Base-by-base conservation (phyloP, 2,888 invertebrate genomes). In the Sinohyriopsis cumingii region DNA sequence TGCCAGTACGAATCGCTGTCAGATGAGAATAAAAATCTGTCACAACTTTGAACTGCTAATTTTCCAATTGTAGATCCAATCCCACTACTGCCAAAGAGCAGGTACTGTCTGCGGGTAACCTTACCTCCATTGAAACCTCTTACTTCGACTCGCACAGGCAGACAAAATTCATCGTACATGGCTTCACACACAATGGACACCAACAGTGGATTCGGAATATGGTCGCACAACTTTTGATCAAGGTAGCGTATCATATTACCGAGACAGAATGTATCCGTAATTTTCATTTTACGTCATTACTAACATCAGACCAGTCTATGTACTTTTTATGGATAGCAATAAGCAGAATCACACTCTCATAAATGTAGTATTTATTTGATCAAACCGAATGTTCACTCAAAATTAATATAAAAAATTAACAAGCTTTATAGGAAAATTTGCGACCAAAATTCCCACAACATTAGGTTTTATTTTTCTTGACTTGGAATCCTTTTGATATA, bases 141-240 rank as follows among this genome's bases (percentile, higher is more conserved):
- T 64, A 73, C 59, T 85, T 76, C 62, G 67, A 73, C 59, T 74
- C 69, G 0, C 28, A 53, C 12, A 74, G 63, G 22, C 63, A 67
- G 24, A 86, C 84, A 18, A 82, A 81, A 69, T 68, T 86, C 64
- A 79, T 86, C 54, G 77, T 84, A 2, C 86, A 86, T 67, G 86
- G 85, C 4, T 86, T 81, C 64, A 80, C 80, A 12, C 80, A 83
- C 67, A 69, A 77, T 65, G 82, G 80, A 15, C 71, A 73, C 25
- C 67, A 72, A 18, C 71, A 68, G 12, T 84, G 85, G 85, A 66
- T 82, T 6, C 74, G 69, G 54, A 74, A 78, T 19, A 75, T 84
- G 81, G 75, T 71, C 19, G 62, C 59, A 12, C 79, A 77, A 60
- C 73, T 84, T 1, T 68, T 85, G n/a, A 76, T 72, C 53, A 66